Base-by-base conservation (phyloP, 2,888 invertebrate species). In the Malacosoma neustria region DNA sequence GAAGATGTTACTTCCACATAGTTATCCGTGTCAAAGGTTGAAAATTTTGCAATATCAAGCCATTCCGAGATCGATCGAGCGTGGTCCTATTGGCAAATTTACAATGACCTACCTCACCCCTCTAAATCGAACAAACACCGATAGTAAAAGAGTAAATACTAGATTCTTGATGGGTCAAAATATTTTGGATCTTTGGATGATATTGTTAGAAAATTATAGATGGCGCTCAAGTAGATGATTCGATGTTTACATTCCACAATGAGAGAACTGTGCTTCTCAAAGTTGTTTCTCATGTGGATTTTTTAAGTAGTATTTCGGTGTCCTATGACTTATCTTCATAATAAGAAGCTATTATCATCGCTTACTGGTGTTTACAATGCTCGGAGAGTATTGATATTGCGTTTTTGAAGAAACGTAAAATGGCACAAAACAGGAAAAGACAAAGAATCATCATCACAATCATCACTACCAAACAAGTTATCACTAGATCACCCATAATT, bases 1-100 rank as follows among this genome's bases (percentile, higher is more conserved):
- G 82, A 81, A 84, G 84, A 84, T 76, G 82, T 82, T 75, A 80
- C 76, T 70, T 74, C 68, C 65, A 73, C 70, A 76, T 81, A 66
- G 77, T 80, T 81, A 77, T 71, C 59, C 74, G 71, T 84, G 84
- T 85, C 84, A 84, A 80, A 85, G 84, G 84, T 85, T 85, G 84
- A 81, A 84, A 85, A 84, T 84, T 82, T 84, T 84, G 84, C 84
- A 84, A 80, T 82, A 82, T 72, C 75, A 75, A 54, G 49, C 64
- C 68, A 73, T 77, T 69, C 72, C 61, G 42, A 60, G 71, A 80
- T 82, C 81, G 82, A 80, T 79, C 67, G 69, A 62, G 71, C 79
- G 81, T 81, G 82, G 72, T 66, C 52, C 57, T 43, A 43, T 14
- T 43, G 49, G 62, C 79, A 75, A 72, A 9, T 34, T 0, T 33